These are phyloP conservation scores for Cerceris ruficornis DNA, from an alignment of 2,888 invertebrate species.

Conservation along the genomic window DNA sequence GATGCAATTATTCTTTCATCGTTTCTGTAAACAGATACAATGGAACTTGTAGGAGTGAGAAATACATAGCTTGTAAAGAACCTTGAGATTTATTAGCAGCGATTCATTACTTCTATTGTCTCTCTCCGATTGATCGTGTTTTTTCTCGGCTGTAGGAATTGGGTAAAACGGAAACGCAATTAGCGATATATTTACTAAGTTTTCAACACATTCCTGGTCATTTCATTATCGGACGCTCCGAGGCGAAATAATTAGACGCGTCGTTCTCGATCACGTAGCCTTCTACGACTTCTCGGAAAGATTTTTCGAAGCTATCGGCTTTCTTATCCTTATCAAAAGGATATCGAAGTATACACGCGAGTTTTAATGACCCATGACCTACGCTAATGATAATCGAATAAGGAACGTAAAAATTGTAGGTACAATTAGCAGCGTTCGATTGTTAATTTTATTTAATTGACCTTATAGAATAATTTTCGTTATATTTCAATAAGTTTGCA, in stretches of 20 bases:
- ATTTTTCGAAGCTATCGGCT: constrained; percentile 10
- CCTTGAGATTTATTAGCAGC: too few relatives aligned
- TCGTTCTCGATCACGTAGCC: constrained; percentile 30
- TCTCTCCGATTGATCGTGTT: too few relatives aligned
- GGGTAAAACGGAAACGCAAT: too few relatives aligned
- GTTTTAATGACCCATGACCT: constrained; percentile 31
- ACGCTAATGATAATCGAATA: constrained; percentile 12
- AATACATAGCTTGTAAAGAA: too few relatives aligned
- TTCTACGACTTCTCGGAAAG: constrained; percentile 29
- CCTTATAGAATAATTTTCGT: too few relatives aligned
- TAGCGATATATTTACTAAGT: background rate
- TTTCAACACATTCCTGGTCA: background rate
- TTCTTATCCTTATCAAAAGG: constrained; percentile 36
- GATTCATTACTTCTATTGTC: too few relatives aligned
- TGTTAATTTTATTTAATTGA: background rate
- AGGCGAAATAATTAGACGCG: constrained; percentile 21
- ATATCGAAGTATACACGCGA: constrained; percentile 3
- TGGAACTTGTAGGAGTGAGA: too few relatives aligned
- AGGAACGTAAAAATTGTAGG: background rate
- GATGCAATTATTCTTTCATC: too few relatives aligned
- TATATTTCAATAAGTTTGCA: too few relatives aligned
- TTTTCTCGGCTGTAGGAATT: too few relatives aligned
- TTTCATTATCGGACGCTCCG: background rate
- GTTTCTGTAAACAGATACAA: too few relatives aligned
- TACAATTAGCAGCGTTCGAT: background rate